A percentile compares a stretch with the other conserved stretches of the same genome.
Evolutionary conservation across 1,140 invertebrate species (phyloP).

Genomic region (Philotrypesis tridentata): DNA sequence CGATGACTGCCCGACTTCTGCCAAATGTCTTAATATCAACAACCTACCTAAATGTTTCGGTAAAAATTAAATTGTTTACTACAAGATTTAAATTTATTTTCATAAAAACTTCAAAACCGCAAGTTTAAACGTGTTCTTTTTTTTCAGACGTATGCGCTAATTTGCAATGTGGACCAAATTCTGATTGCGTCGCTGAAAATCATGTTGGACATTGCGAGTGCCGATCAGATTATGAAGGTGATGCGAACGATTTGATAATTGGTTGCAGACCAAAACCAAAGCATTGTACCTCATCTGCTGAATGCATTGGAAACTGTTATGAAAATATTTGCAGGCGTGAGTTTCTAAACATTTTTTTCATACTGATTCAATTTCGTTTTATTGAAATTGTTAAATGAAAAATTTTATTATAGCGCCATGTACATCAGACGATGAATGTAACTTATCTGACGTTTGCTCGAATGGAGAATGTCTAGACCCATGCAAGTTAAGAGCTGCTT

Average conservation of each 20-base stretch:
- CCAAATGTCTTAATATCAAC: conserved; percentile 81
- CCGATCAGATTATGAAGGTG: conserved; percentile 83
- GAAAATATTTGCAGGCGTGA: conserved; percentile 86
- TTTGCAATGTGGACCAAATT: conserved; percentile 84
- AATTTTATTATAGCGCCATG: conserved; percentile 80
- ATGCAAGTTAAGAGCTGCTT: conserved; percentile 84
- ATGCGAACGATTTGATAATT: conserved; percentile 79
- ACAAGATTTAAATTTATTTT: neutral
- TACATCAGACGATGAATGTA: conserved; percentile 86
- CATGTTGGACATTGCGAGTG: conserved; percentile 87
- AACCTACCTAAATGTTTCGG: conserved; percentile 84
- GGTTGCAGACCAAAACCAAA: conserved; percentile 86
- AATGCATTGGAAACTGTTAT: conserved; percentile 87
- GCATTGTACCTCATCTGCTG: conserved; percentile 79
- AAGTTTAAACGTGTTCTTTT: neutral
- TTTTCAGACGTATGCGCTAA: conserved; percentile 83
- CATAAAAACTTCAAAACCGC: neutral
- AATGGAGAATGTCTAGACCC: conserved; percentile 89
- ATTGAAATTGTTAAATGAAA: conserved; percentile 33
- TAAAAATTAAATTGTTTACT: conserved; percentile 53
- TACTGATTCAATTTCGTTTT: neutral
- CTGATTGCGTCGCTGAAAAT: conserved; percentile 84
- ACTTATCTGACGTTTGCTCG: conserved; percentile 83
- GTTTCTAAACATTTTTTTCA: conserved; percentile 55
- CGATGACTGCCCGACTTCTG: conserved; percentile 84